Evolutionary conservation across 2,888 invertebrate genomes (phyloP), one percentile per base, ranked within the genome.

Genomic region (Ophioninae sp.): DNA sequence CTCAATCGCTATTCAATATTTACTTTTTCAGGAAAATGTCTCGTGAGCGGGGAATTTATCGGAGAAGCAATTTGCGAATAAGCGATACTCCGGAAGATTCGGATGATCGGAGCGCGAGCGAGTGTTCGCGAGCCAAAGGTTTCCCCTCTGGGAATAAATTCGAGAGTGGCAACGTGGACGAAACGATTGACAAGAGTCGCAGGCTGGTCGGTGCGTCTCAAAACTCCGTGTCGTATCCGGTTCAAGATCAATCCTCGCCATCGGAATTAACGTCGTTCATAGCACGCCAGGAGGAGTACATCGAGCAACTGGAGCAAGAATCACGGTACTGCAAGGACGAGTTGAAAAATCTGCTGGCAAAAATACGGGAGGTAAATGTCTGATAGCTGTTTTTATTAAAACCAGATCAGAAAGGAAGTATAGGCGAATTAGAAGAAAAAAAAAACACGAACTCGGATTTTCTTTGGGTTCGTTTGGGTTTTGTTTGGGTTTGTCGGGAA

Each of bases 271-370:
- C 96, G 91, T 95, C 95, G 87, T 97, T 97, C 89, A 96, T 97
- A 69, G 96, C 97, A 92, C 95, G 96, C 85, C 97, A 97, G 88
- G 97, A 97, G 89, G 97, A 97, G 88, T 97, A 97, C 89, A 97
- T 97, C 72, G 96, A 97, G 85, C 97, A 97, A 91, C 91, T 97
- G 73, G 97, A 97, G 91, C 95, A 96, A 87, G 97, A 97, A 93
- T 97, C 97, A 59, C 96, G 96, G 89, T 97, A 96, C 90, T 97
- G 97, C 91, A 95, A 96, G 93, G 96, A 96, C 73, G 97, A 97
- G 91, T 93, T 97, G 8, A 95, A 96, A 86, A 96, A 95, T 88
- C 94, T 97, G 20, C 93, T 97, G 17, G 95, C 96, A 0, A 97
- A 97, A 94, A 97, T 97, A 6, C 96, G 96, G 91, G 97, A 97